These are phyloP conservation scores for Venustaconcha ellipsiformis DNA, from an alignment of 1,140 invertebrate genomes.

Conservation along the genomic window DNA sequence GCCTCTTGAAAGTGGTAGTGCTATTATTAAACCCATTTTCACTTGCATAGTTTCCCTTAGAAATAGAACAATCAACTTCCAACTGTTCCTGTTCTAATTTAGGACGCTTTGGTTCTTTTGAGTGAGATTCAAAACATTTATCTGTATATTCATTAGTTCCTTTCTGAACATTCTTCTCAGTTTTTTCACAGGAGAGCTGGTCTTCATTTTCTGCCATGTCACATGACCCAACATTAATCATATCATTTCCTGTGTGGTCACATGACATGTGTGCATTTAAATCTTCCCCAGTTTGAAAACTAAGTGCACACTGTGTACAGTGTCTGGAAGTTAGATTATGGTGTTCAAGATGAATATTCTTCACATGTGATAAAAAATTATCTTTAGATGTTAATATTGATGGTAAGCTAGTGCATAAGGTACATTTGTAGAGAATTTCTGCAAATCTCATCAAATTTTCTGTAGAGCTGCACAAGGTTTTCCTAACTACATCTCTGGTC, in stretches of 20 bases:
- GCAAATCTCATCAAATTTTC: slow-evolving; percentile 57
- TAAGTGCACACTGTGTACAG: slow-evolving; percentile 45
- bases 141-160: neutral
- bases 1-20: no score
- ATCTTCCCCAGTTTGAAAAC: slow-evolving; percentile 54
- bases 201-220: slow-evolving; percentile 1
- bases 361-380: slow-evolving; percentile 52
- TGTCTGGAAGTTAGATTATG: slow-evolving; percentile 18
- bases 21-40: no score
- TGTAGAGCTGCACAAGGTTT: neutral
- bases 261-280: slow-evolving; percentile 38
- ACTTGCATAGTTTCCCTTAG: no score
- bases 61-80: no score
- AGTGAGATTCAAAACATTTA: no score
- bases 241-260: slow-evolving; percentile 26
- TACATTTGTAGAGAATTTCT: slow-evolving; percentile 61
- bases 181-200: neutral
- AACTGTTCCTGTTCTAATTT: no score
- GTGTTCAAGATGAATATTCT: slow-evolving; percentile 45
- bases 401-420: slow-evolving; percentile 54
- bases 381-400: slow-evolving; percentile 55
- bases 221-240: slow-evolving; percentile 10
- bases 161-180: slow-evolving; percentile 2
- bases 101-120: no score
- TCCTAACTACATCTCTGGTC: no score